These are phyloP conservation scores for Zosterops pallidus DNA, from an alignment of 2,113 vertebrate species.

Conservation along the genomic window DNA sequence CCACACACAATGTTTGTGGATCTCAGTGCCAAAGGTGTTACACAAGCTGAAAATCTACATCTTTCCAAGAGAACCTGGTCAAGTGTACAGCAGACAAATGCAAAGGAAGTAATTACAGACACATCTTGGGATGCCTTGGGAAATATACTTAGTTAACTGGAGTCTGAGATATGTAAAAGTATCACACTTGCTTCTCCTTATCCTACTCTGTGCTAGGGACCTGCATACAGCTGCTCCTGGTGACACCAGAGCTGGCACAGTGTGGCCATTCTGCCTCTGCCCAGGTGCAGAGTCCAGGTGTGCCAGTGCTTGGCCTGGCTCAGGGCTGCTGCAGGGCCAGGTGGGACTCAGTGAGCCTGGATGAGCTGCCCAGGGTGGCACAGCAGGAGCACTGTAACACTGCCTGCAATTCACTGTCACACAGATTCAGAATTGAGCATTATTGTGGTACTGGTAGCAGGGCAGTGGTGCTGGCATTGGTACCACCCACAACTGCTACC, in stretches of 20 bases:
- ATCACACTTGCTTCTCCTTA: not conserved
- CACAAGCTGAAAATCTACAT: not conserved
- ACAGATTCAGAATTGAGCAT: not conserved
- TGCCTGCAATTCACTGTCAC: not conserved
- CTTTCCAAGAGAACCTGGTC: not conserved
- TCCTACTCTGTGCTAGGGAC: not conserved
- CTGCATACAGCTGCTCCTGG: rapidly evolving
- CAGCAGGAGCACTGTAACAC: not conserved
- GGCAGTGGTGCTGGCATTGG: not conserved
- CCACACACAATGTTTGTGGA: not conserved
- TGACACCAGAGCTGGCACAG: not conserved
- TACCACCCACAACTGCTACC: not conserved
- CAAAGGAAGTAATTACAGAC: not conserved
- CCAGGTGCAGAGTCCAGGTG: not conserved
- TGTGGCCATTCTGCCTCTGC: not conserved
- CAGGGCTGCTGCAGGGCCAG: not conserved
- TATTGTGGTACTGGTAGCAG: not conserved
- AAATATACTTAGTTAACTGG: not conserved
- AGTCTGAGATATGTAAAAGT: not conserved
- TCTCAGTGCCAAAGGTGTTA: not conserved
- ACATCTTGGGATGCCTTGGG: rapidly evolving
- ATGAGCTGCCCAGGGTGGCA: not conserved
- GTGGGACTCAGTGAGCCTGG: rapidly evolving
- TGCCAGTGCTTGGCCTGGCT: not conserved
- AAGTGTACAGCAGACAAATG: not conserved